Evolutionary conservation across 2,797 vertebrate genomes (phyloP).

Genomic region (Merluccius polli): DNA sequence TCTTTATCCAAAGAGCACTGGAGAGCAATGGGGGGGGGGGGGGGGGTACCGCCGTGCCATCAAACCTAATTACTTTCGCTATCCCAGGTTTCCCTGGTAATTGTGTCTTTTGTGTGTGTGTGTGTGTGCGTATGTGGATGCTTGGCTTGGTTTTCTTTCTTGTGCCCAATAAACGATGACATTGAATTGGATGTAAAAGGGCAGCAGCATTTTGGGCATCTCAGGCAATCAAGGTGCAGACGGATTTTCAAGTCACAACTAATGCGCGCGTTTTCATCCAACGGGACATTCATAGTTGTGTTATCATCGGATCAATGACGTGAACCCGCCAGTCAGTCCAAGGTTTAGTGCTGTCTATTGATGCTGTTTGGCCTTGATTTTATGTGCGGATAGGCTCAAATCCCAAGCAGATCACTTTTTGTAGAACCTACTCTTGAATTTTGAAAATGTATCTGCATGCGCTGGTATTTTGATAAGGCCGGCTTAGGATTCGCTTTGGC

Average conservation of each 20-base stretch:
- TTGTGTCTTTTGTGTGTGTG: not conserved
- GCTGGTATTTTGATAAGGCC: not conserved
- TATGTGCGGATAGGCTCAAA: not conserved
- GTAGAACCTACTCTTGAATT: no score
- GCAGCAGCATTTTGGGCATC: not conserved
- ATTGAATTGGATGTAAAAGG: not conserved
- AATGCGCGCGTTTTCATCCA: no score
- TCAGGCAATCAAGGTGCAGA: not conserved
- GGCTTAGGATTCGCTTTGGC: not conserved
- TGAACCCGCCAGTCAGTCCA: no score
- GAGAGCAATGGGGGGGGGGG: not conserved
- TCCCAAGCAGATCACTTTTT: not conserved
- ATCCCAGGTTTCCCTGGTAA: not conserved
- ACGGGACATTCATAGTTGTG: no score
- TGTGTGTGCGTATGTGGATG: no score
- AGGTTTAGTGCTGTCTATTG: not conserved
- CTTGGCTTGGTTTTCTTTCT: not conserved
- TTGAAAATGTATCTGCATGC: not conserved
- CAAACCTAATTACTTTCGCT: not conserved
- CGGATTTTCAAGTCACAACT: no score
- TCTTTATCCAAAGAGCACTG: not conserved
- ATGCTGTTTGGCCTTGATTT: not conserved
- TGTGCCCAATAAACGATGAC: not conserved
- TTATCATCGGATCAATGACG: no score
- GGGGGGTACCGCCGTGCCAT: not conserved